Conservation (phyloP, 1,140 invertebrate species). For the Dreissena polymorpha region DNA sequence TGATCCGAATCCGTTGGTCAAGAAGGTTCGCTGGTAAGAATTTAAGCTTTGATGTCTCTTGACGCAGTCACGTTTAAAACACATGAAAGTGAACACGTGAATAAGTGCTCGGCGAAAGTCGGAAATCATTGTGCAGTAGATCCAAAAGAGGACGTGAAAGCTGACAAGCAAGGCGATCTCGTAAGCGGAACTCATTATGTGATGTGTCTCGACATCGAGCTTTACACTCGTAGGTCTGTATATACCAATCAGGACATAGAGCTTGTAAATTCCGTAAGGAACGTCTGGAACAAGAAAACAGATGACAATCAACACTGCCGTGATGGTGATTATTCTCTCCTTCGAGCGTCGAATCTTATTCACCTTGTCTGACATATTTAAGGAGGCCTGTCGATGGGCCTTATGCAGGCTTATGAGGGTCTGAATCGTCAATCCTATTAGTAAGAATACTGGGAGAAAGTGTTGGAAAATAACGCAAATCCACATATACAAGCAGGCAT, state of each 20-base stretch:
- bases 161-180: conserved; percentile 15
- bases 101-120: conserved; percentile 29
- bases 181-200: conserved; percentile 26
- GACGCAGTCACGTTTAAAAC: background rate
- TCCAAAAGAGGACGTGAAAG: conserved; percentile 47
- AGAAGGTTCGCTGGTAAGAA: background rate
- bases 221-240: background rate
- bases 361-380: conserved; percentile 10
- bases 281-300: conserved; percentile 46
- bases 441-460: conserved; percentile 31
- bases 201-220: background rate
- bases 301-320: conserved; percentile 29
- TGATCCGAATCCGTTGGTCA: too few species aligned
- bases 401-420: conserved; percentile 8
- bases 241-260: background rate
- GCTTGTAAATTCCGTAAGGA: conserved; percentile 33
- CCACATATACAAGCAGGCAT: conserved; percentile 47
- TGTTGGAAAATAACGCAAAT: conserved; percentile 31
- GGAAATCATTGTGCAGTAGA: conserved; percentile 50
- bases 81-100: conserved; percentile 8
- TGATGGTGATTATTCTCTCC: conserved; percentile 36
- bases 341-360: background rate
- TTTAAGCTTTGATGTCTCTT: background rate
- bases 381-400: background rate
- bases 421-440: conserved; percentile 15